Conservation (phyloP, 2,888 invertebrate species). For the Lasioglossum pauxillum region DNA sequence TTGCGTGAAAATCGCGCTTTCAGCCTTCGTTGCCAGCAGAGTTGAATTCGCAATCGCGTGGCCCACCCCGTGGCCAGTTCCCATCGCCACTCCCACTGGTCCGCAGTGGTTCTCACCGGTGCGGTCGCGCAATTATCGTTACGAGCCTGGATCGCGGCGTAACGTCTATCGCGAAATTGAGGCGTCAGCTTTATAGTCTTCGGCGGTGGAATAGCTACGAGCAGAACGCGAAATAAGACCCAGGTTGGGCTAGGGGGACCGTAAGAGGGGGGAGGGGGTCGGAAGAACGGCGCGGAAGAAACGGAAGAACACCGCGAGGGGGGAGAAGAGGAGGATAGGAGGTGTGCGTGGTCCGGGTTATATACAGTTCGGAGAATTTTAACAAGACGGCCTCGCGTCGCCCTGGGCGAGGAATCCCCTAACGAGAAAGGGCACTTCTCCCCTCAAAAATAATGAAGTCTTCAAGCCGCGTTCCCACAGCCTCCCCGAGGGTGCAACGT, state of each 20-base stretch:
- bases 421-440: constrained; percentile 77
- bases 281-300: constrained; percentile 26
- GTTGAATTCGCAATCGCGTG: constrained; percentile 6
- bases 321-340: constrained; percentile 3
- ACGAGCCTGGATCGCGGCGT: constrained; percentile 11
- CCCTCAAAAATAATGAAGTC: constrained; percentile 79
- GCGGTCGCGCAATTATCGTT: constrained; percentile 4
- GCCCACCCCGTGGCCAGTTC: background rate
- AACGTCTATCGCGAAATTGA: constrained; percentile 63
- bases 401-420: constrained; percentile 77
- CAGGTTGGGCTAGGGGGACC: constrained; percentile 13
- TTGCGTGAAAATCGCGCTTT: background rate
- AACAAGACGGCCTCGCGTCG: constrained; percentile 77
- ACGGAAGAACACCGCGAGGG: constrained; percentile 28
- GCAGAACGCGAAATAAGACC: constrained; percentile 33
- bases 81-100: background rate
- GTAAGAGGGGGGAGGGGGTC: background rate
- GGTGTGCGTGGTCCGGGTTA: constrained; percentile 58
- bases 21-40: background rate
- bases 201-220: constrained; percentile 24
- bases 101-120: constrained; percentile 16
- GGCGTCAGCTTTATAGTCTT: constrained; percentile 70
- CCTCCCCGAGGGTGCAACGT: constrained; percentile 65
- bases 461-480: constrained; percentile 73
- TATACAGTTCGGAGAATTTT: constrained; percentile 79